A percentile compares a stretch with the other conserved stretches of the same genome.
These are phyloP conservation scores for Habrosyne pyritoides DNA, from an alignment of 2,888 invertebrate species.

Conservation along the genomic window DNA sequence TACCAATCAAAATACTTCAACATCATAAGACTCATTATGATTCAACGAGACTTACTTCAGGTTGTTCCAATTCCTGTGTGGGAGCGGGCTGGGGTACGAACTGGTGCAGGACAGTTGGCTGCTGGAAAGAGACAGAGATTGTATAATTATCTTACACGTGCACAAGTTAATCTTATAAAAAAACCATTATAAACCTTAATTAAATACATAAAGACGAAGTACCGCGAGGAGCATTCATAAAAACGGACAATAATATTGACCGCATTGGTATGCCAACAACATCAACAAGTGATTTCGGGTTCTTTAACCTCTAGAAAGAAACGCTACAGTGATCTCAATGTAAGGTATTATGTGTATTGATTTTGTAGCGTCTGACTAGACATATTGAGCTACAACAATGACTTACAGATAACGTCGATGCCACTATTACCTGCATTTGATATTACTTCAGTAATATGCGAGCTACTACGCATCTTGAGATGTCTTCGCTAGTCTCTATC, in stretches of 20 bases:
- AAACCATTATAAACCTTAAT: neutral
- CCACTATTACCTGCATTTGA: neutral
- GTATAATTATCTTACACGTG: neutral
- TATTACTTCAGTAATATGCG: too few species aligned
- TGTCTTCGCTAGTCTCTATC: too few species aligned
- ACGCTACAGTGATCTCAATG: slow-evolving; percentile 41
- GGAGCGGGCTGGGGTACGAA: slow-evolving; percentile 76
- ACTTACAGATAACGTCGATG: too few species aligned
- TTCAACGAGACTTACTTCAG: slow-evolving; percentile 59
- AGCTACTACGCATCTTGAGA: too few species aligned
- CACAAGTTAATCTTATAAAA: neutral
- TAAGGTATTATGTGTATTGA: slow-evolving; percentile 18
- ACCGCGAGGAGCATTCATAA: slow-evolving; percentile 4
- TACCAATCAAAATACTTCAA: neutral
- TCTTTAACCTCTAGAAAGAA: slow-evolving; percentile 49
- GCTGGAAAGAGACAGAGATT: slow-evolving; percentile 49
- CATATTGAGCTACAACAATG: too few species aligned
- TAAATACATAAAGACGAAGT: slow-evolving; percentile 10
- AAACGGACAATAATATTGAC: slow-evolving; percentile 32
- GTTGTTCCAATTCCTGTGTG: slow-evolving; percentile 76
- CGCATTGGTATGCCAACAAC: slow-evolving; percentile 40
- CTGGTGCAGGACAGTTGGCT: slow-evolving; percentile 69
- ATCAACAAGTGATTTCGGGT: slow-evolving; percentile 29
- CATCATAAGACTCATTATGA: neutral
- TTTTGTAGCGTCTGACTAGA: neutral